Base-by-base conservation (phyloP, 2,113 vertebrate species). In the Pygoscelis adeliae region DNA sequence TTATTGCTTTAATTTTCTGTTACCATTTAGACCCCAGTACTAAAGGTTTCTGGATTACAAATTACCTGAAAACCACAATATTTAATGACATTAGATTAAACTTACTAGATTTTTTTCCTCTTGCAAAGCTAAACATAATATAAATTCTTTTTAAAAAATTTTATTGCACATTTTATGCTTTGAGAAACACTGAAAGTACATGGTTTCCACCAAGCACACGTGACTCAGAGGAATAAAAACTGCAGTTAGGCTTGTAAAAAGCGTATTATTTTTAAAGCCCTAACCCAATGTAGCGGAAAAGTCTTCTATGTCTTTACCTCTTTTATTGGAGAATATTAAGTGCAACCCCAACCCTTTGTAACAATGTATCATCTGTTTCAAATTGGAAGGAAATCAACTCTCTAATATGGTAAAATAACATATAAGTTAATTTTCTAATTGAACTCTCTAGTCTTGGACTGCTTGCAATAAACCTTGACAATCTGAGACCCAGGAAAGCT, bases 371-470 rank as follows among this genome's bases (percentile, higher is more conserved):
- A 97, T 98, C 97, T 97, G 98, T 98, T 98, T 97, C 93, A 97
- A 91, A 95, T 97, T 98, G 98, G 97, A 98, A 98, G 93, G 50
- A 96, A 98, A 97, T 98, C 98, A 98, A 93, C 83, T 97, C 97
- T 98, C 52, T 97, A 98, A 98, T 98, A 98, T 73, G 90, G 98
- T 98, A 93, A 96, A 97, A 98, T 95, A 97, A 97, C 94, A 96
- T 96, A 38, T 27, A 86, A 96, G 92, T 95, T 92, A 93, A 83
- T 95, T 97, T 96, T 96, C 97, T 98, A 97, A 98, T 98, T 98
- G 98, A 97, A 84, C 97, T 96, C 98, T 97, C 90, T 91, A 89
- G 97, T 96, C 91, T 93, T 65, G 94, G 96, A 65, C 47, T 29
- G n/a, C 56, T 85, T 92, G 95, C 96, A 97, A 87, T 97, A 94